Evolutionary conservation across 2,888 invertebrate genomes (phyloP).

Genomic region (Conchocele bisecta): DNA sequence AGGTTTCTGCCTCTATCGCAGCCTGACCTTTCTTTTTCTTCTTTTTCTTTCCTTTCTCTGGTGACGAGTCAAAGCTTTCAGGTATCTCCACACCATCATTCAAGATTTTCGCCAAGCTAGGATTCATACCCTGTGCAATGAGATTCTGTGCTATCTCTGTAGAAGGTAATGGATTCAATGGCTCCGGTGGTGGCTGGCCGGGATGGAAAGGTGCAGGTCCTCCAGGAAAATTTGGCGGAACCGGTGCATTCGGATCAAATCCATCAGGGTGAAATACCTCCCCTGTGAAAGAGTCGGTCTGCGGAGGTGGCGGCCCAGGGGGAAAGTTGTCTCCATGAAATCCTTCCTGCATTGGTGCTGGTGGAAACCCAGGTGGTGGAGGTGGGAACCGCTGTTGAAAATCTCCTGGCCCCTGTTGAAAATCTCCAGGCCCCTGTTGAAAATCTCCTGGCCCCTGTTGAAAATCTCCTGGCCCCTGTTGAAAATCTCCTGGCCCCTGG

Average conservation of each 20-base stretch:
- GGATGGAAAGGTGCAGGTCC: slow-evolving; percentile 14
- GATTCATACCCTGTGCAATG: slow-evolving; percentile 58
- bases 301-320: neutral
- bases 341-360: slow-evolving; percentile 4
- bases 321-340: slow-evolving; percentile 16
- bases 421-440: neutral
- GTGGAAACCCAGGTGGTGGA: slow-evolving; percentile 13
- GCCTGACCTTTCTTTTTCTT: slow-evolving; percentile 46
- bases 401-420: slow-evolving; percentile 29
- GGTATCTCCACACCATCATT: slow-evolving; percentile 30
- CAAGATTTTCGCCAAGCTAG: slow-evolving; percentile 52
- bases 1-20: neutral
- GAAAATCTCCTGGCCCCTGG: no score
- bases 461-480: no score
- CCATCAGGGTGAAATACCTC: slow-evolving; percentile 34
- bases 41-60: slow-evolving; percentile 43
- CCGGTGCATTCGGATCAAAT: slow-evolving; percentile 12
- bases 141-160: slow-evolving; percentile 48
- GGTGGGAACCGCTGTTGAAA: slow-evolving; percentile 14
- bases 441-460: slow-evolving; percentile 9
- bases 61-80: slow-evolving; percentile 11
- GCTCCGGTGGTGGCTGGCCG: slow-evolving; percentile 10
- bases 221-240: slow-evolving; percentile 16
- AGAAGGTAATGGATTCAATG: slow-evolving; percentile 15
- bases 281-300: slow-evolving; percentile 28